These are phyloP conservation scores for Pentamera pediparva DNA, from an alignment of 53 echinoderm and acorn worm genomes.

Conservation along the genomic window DNA sequence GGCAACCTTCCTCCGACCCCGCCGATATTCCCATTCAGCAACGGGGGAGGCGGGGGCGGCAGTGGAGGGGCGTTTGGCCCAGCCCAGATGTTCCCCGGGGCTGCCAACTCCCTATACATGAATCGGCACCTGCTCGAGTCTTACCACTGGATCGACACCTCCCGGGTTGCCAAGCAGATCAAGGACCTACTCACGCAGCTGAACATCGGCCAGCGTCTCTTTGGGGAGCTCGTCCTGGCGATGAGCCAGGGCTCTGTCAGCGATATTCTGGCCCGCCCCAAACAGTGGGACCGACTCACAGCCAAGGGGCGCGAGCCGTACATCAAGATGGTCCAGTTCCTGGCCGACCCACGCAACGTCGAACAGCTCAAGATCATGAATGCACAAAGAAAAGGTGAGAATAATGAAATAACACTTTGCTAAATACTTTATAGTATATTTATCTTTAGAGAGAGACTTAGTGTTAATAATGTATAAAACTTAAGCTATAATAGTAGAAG, in stretches of 20 bases:
- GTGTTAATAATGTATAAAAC: too few relatives aligned
- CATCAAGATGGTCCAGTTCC: conserved; percentile 95
- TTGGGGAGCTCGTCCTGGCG: conserved; percentile 92
- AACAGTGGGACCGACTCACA: conserved; percentile 97
- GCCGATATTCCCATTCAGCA: conserved; percentile 13
- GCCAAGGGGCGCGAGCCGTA: conserved; percentile 93
- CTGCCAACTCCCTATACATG: conserved; percentile 5
- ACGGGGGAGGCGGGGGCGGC: background rate
- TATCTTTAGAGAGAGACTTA: too few relatives aligned
- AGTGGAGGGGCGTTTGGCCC: conserved; percentile 35
- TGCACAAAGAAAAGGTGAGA: conserved; percentile 92
- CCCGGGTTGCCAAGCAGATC: conserved; percentile 72
- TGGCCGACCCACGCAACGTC: conserved; percentile 74
- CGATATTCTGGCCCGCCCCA: conserved; percentile 85
- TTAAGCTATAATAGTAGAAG: too few relatives aligned
- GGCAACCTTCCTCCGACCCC: conserved; percentile 8
- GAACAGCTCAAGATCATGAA: conserved; percentile 86
- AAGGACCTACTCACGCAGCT: conserved; percentile 81
- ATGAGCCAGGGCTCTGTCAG: conserved; percentile 98
- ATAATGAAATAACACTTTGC: background rate
- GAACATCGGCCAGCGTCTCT: conserved; percentile 90
- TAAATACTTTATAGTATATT: too few relatives aligned
- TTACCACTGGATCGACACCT: conserved; percentile 87
- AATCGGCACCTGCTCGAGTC: conserved; percentile 31
- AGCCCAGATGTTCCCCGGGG: conserved; percentile 33